These are phyloP conservation scores for Philypnodon macrostomus DNA, from an alignment of 2,797 vertebrate species.

Conservation along the genomic window DNA sequence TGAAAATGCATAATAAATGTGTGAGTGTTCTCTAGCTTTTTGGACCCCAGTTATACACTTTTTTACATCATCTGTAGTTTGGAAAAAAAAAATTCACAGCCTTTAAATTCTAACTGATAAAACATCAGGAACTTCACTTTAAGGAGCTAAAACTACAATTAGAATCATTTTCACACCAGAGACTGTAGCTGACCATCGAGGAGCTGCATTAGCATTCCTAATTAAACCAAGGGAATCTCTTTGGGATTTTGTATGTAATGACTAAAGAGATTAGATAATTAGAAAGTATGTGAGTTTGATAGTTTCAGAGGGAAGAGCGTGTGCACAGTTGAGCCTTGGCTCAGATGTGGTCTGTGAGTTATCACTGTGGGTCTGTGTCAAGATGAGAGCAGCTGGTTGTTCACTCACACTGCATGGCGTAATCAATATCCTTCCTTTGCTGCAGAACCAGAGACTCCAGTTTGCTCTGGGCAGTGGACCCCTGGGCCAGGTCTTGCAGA, in stretches of 20 bases:
- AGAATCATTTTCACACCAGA: constrained; percentile 32
- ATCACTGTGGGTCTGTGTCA: constrained; percentile 3
- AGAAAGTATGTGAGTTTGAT: constrained; percentile 35
- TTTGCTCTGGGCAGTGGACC: constrained; percentile 80
- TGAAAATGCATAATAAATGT: no score
- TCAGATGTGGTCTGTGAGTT: constrained; percentile 4
- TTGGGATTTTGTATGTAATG: constrained; percentile 48
- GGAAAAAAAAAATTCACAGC: no score
- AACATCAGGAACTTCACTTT: no score
- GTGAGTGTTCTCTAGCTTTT: no score
- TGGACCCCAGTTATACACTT: no score
- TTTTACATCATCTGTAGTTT: no score
- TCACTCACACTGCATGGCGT: constrained; percentile 85
- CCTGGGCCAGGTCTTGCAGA: constrained; percentile 83
- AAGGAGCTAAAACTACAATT: background rate
- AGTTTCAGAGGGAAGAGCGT: constrained; percentile 38
- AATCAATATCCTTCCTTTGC: constrained; percentile 81
- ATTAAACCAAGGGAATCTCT: constrained; percentile 58
- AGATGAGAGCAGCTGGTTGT: constrained; percentile 26
- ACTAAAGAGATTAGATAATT: constrained; percentile 56
- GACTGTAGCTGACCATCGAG: constrained; percentile 17
- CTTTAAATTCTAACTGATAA: no score
- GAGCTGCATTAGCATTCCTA: constrained; percentile 55
- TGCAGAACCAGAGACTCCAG: constrained; percentile 77
- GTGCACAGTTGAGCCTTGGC: constrained; percentile 9